Evolutionary conservation across 2,888 invertebrate genomes (phyloP).

Genomic region (Plebejus argus): DNA sequence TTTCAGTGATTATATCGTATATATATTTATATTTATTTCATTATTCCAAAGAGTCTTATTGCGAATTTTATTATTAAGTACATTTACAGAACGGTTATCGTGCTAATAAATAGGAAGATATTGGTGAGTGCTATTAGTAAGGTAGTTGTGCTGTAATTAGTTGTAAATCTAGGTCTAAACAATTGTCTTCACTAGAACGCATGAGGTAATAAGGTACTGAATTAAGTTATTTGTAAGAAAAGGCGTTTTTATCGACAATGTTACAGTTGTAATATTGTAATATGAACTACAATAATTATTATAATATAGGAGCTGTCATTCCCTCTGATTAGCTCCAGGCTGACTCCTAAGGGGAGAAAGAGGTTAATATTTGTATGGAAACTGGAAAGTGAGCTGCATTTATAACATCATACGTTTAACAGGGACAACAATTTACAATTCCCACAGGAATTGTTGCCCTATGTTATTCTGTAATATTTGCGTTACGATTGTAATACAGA

Average conservation of each 20-base stretch:
- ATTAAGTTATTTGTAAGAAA: neutral
- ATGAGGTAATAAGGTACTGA: neutral
- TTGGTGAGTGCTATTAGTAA: neutral
- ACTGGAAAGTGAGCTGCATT: neutral
- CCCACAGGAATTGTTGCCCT: neutral
- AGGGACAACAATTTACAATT: neutral
- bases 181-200: neutral
- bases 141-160: neutral
- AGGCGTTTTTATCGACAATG: neutral
- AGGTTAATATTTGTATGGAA: neutral
- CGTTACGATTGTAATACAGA: constrained; percentile 9
- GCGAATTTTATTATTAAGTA: neutral
- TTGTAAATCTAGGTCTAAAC: neutral
- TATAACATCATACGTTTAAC: neutral
- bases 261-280: constrained; percentile 12
- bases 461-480: neutral
- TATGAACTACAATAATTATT: neutral
- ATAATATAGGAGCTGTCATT: neutral
- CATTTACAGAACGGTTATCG: neutral
- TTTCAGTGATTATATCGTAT: no score
- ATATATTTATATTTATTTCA: neutral
- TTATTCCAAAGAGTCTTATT: neutral
- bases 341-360: neutral
- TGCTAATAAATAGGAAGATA: no score
- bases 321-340: neutral